Conservation (phyloP, 2,888 invertebrate genomes). For the Diarsia mendica region DNA sequence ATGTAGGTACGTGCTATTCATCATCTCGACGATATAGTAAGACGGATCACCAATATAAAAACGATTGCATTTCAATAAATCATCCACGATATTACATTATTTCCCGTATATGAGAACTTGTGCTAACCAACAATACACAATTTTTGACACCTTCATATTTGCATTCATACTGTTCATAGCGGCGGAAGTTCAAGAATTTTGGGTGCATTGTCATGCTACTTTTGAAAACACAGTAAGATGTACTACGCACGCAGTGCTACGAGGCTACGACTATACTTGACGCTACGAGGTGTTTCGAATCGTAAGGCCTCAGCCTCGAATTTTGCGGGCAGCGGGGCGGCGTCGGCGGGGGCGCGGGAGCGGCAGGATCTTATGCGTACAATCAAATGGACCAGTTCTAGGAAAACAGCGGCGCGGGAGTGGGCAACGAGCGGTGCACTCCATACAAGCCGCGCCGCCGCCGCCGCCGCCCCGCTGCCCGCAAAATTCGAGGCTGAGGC, state of each 20-base stretch:
- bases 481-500: no score
- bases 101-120: background rate
- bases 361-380: no score
- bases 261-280: background rate
- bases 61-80: background rate
- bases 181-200: background rate
- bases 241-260: slow-evolving; percentile 10
- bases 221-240: background rate
- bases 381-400: no score
- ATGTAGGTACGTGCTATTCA: background rate
- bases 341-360: no score
- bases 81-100: background rate
- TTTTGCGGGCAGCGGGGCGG: no score
- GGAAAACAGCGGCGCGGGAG: no score
- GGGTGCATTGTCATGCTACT: background rate
- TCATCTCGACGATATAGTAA: background rate
- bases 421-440: no score
- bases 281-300: background rate
- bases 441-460: no score
- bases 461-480: no score
- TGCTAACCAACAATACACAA: background rate
- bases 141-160: background rate
- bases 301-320: no score
- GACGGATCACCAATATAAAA: background rate
- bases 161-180: background rate